These are phyloP conservation scores for Nycticorax nycticorax DNA, from an alignment of 2,113 vertebrate genomes.

Conservation along the genomic window DNA sequence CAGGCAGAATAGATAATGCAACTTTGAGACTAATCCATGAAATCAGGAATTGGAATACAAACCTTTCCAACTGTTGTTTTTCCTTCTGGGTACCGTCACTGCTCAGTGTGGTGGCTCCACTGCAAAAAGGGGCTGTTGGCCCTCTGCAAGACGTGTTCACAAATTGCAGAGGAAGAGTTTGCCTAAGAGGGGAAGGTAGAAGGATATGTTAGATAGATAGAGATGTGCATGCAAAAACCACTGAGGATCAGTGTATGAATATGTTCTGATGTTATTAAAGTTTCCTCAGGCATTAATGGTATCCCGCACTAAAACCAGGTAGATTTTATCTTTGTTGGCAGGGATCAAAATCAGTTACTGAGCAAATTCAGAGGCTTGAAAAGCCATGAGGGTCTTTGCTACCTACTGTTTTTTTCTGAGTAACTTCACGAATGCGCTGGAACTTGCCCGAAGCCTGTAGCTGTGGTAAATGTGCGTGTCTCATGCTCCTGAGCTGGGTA, in stretches of 20 bases:
- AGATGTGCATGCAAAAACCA: background rate
- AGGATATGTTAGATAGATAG: background rate
- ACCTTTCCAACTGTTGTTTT: background rate
- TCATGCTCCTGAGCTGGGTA: background rate
- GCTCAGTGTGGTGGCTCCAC: background rate
- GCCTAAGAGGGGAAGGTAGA: background rate
- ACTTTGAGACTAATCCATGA: background rate
- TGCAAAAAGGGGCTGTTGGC: background rate
- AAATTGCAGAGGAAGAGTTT: background rate
- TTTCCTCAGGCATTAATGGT: background rate
- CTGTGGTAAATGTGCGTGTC: accelerated
- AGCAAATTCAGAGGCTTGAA: background rate
- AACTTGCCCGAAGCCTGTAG: background rate
- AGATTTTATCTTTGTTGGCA: background rate
- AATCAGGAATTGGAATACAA: background rate
- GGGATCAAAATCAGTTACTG: background rate
- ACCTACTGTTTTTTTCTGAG: background rate
- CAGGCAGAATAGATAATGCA: background rate
- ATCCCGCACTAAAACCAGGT: background rate
- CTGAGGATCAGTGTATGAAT: background rate
- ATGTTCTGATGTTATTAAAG: background rate
- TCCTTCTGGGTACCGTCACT: background rate
- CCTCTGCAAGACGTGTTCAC: background rate
- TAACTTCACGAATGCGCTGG: background rate
- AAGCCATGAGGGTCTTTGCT: background rate